A percentile compares a stretch with the other conserved stretches of the same genome.
Conservation (phyloP, 2,888 invertebrate species). For the Sisyra nigra region DNA sequence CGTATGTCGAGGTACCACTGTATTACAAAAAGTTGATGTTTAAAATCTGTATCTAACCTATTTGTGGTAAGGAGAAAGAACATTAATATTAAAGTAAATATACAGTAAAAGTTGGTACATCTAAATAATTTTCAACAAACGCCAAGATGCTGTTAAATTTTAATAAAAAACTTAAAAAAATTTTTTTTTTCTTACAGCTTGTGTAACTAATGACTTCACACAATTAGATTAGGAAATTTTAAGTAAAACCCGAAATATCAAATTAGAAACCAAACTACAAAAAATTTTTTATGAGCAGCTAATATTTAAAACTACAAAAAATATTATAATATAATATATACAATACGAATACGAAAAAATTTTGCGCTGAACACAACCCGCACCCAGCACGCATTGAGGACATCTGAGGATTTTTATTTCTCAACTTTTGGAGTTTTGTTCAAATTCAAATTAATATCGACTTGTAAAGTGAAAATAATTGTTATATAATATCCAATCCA, state of each 20-base stretch:
- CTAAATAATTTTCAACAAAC: no score
- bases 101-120: no score
- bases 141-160: no score
- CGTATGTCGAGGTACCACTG: no score
- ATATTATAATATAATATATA: no score
- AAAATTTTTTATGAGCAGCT: constrained; percentile 11
- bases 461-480: constrained; percentile 8
- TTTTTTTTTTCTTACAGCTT: constrained; percentile 36
- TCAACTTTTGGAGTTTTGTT: constrained; percentile 26
- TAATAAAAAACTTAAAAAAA: constrained; percentile 3
- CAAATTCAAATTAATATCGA: constrained; percentile 22
- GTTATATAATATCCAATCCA: constrained; percentile 2
- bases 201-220: constrained; percentile 39
- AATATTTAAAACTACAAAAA: constrained; percentile 9
- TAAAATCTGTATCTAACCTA: no score
- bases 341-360: constrained; percentile 15
- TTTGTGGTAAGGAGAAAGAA: no score
- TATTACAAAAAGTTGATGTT: no score
- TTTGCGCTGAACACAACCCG: constrained; percentile 39
- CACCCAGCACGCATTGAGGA: constrained; percentile 81
- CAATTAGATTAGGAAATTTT: constrained; percentile 35
- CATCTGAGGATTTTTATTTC: constrained; percentile 66
- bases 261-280: constrained; percentile 10
- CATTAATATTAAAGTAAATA: no score
- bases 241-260: constrained; percentile 27